Conservation (phyloP, 1,140 invertebrate species). For the Phthorimaea operculella region DNA sequence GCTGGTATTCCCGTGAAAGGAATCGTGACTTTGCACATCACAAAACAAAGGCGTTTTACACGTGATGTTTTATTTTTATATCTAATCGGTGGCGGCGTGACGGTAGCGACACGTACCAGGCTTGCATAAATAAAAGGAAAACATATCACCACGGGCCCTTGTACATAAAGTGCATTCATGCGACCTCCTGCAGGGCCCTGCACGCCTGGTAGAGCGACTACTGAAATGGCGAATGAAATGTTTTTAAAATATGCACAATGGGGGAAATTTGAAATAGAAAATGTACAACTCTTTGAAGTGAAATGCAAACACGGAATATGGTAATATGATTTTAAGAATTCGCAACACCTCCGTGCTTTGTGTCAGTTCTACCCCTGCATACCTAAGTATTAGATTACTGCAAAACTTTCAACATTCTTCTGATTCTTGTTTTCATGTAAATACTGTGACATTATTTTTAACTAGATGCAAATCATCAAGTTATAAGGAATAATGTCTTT, state of each 20-base stretch:
- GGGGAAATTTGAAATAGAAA: slow-evolving; percentile 28
- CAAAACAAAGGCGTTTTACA: slow-evolving; percentile 3
- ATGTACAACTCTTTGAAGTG: neutral
- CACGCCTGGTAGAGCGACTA: slow-evolving; percentile 35
- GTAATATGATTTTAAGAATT: no score
- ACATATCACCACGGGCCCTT: slow-evolving; percentile 40
- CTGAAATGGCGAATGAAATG: slow-evolving; percentile 41
- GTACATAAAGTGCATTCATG: slow-evolving; percentile 35
- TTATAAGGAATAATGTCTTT: no score
- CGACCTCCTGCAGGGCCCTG: slow-evolving; percentile 32
- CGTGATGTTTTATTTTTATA: slow-evolving; percentile 12
- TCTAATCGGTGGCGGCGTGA: slow-evolving; percentile 13
- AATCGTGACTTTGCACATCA: slow-evolving; percentile 3
- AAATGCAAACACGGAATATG: neutral
- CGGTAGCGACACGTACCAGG: slow-evolving; percentile 32
- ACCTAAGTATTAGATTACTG: no score
- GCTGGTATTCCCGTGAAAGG: neutral
- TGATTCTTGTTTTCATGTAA: no score
- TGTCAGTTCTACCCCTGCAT: no score
- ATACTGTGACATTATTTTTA: no score
- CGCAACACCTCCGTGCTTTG: no score
- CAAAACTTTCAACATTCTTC: no score
- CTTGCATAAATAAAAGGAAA: slow-evolving; percentile 39
- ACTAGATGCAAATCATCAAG: no score
- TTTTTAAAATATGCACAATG: slow-evolving; percentile 34